A percentile compares a stretch with the other conserved stretches of the same genome.
Conservation (phyloP, 1,140 invertebrate species). For the Penaeus vannamei region DNA sequence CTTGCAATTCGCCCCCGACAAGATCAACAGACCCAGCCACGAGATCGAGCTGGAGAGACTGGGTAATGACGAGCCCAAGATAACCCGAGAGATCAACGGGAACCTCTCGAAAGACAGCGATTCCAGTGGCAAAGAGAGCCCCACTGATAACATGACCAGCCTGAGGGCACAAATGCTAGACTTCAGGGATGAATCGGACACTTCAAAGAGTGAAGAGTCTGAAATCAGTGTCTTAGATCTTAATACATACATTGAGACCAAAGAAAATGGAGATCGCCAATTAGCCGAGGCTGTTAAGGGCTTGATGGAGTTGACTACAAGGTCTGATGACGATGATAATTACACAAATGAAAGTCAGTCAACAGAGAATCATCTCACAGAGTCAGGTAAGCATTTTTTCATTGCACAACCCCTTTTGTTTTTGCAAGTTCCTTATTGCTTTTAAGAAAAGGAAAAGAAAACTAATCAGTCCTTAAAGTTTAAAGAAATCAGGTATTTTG, state of each 20-base stretch:
- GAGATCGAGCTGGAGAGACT: slow-evolving; percentile 46
- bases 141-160: slow-evolving; percentile 42
- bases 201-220: slow-evolving; percentile 62
- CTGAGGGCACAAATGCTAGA: slow-evolving; percentile 45
- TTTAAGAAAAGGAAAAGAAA: too few species aligned
- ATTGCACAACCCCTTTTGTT: neutral
- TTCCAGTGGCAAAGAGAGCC: slow-evolving; percentile 5
- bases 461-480: too few species aligned
- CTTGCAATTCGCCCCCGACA: slow-evolving; percentile 60
- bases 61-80: slow-evolving; percentile 52
- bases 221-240: slow-evolving; percentile 65
- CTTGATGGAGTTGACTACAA: slow-evolving; percentile 48
- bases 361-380: slow-evolving; percentile 29
- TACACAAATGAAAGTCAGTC: neutral
- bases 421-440: neutral
- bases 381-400: slow-evolving; percentile 40
- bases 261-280: slow-evolving; percentile 61
- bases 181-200: slow-evolving; percentile 57
- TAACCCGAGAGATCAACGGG: slow-evolving; percentile 59
- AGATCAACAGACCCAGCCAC: slow-evolving; percentile 55
- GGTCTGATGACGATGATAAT: slow-evolving; percentile 36
- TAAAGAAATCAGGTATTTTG: too few species aligned
- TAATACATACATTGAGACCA: slow-evolving; percentile 48
- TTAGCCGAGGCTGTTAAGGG: slow-evolving; percentile 53
- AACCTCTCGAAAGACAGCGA: slow-evolving; percentile 56